These are phyloP conservation scores for Euura lappo DNA, from an alignment of 1,140 invertebrate genomes.

Conservation along the genomic window DNA sequence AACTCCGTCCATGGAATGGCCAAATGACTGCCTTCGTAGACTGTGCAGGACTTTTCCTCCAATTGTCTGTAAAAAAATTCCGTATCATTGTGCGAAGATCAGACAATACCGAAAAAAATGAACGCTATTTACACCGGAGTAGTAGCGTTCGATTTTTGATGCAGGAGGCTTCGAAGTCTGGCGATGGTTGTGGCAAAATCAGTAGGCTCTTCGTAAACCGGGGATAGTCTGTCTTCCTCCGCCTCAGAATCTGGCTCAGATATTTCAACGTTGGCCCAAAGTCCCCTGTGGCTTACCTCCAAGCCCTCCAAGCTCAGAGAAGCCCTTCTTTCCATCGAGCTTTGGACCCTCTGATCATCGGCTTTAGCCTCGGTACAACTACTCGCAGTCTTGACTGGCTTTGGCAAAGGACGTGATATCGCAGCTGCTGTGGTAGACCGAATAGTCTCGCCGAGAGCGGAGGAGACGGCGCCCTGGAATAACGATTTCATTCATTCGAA, in stretches of 20 bases:
- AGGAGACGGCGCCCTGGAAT: slow-evolving; percentile 36
- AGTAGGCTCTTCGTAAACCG: slow-evolving; percentile 74
- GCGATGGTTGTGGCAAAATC: slow-evolving; percentile 76
- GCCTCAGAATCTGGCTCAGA: slow-evolving; percentile 41
- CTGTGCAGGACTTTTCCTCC: slow-evolving; percentile 50
- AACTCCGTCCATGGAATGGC: slow-evolving; percentile 54
- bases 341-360: not conserved
- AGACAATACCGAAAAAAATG: slow-evolving; percentile 8
- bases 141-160: slow-evolving; percentile 65
- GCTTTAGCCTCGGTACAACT: not conserved
- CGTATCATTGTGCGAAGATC: not conserved
- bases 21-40: slow-evolving; percentile 48
- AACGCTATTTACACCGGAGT: slow-evolving; percentile 45
- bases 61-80: slow-evolving; percentile 35
- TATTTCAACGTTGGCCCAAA: slow-evolving; percentile 47
- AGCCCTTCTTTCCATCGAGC: slow-evolving; percentile 28
- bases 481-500: slow-evolving; percentile 1
- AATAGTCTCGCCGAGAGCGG: slow-evolving; percentile 45
- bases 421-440: slow-evolving; percentile 49
- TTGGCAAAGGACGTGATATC: slow-evolving; percentile 44
- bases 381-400: slow-evolving; percentile 9
- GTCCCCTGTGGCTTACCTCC: slow-evolving; percentile 40
- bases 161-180: slow-evolving; percentile 70
- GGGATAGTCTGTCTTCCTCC: slow-evolving; percentile 54
- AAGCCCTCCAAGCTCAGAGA: slow-evolving; percentile 44